Base-by-base conservation (phyloP, 1,140 invertebrate genomes). In the Conus ventricosus region DNA sequence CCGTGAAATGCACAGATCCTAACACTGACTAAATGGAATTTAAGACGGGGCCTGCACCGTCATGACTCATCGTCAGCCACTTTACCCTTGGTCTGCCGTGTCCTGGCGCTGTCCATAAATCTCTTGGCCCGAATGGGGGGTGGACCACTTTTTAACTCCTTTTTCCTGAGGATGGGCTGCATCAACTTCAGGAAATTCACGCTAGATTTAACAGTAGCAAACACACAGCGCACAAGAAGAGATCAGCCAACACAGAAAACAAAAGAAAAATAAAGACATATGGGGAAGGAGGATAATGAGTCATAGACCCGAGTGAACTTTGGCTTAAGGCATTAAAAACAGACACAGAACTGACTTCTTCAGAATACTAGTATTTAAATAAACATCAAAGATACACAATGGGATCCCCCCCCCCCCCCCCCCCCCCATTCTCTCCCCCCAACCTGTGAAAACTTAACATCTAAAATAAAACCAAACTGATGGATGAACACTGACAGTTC, bases 201-300 rank as follows among this genome's bases (percentile, higher is more conserved):
- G 10, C 80, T 55, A 82, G 54, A 82, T 82, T 39, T 23, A 39
- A 53, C 39, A 82, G 80, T 39, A 82, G 17, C 54, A 82, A 82
- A 82, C 39, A 82, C 80, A 82, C 39, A 82, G 27, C 11, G 20
- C 11, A 71, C 23, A 71, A 5, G n/a, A 27, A 27, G 10, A 51
- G 39, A 53, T 82, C 54, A 55, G 80, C 54, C 39, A 82, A 82
- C n/a, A 7, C 39, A 82, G 54, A 53, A 82, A 39, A 27, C n/a
- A 82, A 8, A 82, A 71, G 20, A 13, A 13, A 71, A 71, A 71
- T 6, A 71, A 71, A 20, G 20, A 71, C 6, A 71, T 23, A 82
- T 27, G 27, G n/a, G 7, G 5, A 7, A 53, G 8, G 80, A 27
- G 80, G 80, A n/a, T 39, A 39, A 39, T 1, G 39, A 39, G 39